phyloP scores from a whole-genome alignment of 2,113 vertebrate genomes.

The Crotalus helleri region DNA sequence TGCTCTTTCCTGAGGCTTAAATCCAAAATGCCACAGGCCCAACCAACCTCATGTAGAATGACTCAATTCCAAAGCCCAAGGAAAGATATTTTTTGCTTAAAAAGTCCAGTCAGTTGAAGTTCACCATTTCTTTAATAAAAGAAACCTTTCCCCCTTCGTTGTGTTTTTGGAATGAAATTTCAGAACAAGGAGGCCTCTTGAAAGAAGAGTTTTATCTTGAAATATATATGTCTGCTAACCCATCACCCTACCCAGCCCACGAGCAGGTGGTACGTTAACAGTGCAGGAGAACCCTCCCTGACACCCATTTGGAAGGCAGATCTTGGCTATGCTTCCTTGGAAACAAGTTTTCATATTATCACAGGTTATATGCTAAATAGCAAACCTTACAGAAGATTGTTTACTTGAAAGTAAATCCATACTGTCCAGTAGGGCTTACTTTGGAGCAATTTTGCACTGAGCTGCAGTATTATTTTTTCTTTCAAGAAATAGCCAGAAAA shows the following conservation, averaged over 20 bases:
- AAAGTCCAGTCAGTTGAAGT: constrained; percentile 25
- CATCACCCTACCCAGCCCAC: constrained; percentile 44
- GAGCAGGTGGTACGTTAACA: constrained; percentile 37
- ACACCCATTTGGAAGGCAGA: constrained; percentile 44
- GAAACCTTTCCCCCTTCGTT: constrained; percentile 35
- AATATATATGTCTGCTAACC: constrained; percentile 27
- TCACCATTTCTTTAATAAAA: constrained; percentile 45
- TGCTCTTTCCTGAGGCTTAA: constrained; percentile 36
- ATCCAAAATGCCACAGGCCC: constrained; percentile 50
- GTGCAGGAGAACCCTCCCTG: constrained; percentile 26
- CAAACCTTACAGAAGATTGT: too few species aligned
- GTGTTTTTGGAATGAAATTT: constrained; percentile 50
- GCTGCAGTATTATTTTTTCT: constrained; percentile 16
- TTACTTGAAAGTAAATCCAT: neutral
- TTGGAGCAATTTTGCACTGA: neutral
- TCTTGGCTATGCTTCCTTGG: constrained; percentile 42
- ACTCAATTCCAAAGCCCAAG: neutral
- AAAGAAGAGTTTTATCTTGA: constrained; percentile 15
- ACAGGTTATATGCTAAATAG: neutral
- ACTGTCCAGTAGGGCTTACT: neutral
- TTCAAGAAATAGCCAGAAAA: constrained; percentile 17
- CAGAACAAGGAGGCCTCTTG: constrained; percentile 38
- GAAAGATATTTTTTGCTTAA: neutral
- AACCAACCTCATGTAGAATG: constrained; percentile 17
- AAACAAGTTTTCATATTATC: neutral